Base-by-base conservation (phyloP, 2,888 invertebrate species). In the Stenodera caucasica region DNA sequence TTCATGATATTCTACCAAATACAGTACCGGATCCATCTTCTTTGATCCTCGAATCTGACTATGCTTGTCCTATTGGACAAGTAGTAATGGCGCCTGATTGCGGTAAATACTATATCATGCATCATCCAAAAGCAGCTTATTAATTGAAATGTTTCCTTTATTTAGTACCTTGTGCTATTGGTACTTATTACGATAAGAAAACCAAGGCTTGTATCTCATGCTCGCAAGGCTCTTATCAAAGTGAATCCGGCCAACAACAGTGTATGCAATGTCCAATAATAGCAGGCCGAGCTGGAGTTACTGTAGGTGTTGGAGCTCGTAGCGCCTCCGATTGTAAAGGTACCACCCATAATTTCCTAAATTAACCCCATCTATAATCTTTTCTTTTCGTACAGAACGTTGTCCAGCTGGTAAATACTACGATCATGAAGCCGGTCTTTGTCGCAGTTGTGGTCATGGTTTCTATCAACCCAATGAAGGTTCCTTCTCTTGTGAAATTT, bases 401-500 rank as follows among this genome's bases (percentile, higher is more conserved):
- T 98, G 97, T 77, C 92, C 94, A 4, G 91, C 94, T 62, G 97
- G 97, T 62, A 95, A 96, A 82, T 97, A 91, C 81, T 94, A 94
- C 80, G 95, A 96, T 75, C 91, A 92, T 37, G 89, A 90, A 49
- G 90, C 91, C 0, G 95, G 94, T 45, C 84, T 94, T 1, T 98
- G 98, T 75, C 85, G 92, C 55, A 91, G 92, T 68, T 98, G 98
- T 77, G 96, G 97, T 0, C 92, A 95, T 75, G 97, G 97, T 1
- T 95, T 94, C 76, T 98, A 90, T 80, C 98, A 96, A 77, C 88
- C 95, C 0, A 86, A 88, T 35, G 95, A 96, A 80, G 96, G 96
- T 1, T 90, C 96, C 53, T 96, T 96, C 82, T 86, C 90, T 1
- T 96, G 96, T 75, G 83, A 90, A 57, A 84, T 95, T 0, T 97